Evolutionary conservation across 2,797 vertebrate genomes (phyloP), one percentile per base, ranked within the genome.

Genomic region (Halcyon leucocephala): DNA sequence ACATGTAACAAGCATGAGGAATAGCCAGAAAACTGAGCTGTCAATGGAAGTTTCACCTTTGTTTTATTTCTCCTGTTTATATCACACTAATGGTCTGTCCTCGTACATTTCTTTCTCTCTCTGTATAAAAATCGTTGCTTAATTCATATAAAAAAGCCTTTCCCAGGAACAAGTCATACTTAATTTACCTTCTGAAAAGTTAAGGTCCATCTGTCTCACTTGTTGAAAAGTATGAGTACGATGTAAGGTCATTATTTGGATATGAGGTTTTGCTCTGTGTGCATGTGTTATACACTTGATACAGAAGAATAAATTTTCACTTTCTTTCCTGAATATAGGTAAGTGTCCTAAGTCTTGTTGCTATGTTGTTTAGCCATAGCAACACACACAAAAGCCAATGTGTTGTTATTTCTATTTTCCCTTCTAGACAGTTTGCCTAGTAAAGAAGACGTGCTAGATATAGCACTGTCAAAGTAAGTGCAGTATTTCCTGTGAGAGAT

Each of bases 301-400:
- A 29, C 5, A 22, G 60, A 71, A 92, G 42, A 76, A 26, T 72
- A 81, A 82, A 89, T 90, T 88, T 85, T 67, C 39, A 18, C 24
- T 57, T 49, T 71, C 22, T 88, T 70, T 21, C 41, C 44, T 65
- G 33, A 95, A 92, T 89, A 61, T 66, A 94, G 57, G 29, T 57
- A 94, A 95, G 77, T 73, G 58, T 93, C 89, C 91, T 65, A 82
- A 61, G 82, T 69, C 60, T 87, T 91, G 97, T 97, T 97, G 93
- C 96, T 97, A 97, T 93, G 97, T 71, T 89, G 66, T 88, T 96
- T 95, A 97, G 15, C 94, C 96, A 71, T 97, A 96, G 97, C 95
- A 97, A 97, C 97, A 80, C 94, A 90, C 55, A 87, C 69, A 95
- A 96, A 93, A 93, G 28, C 79, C 90, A 61, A 44, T 54, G 79